phyloP scores from a whole-genome alignment of 2,113 vertebrate species.

The Ellobius talpinus region DNA sequence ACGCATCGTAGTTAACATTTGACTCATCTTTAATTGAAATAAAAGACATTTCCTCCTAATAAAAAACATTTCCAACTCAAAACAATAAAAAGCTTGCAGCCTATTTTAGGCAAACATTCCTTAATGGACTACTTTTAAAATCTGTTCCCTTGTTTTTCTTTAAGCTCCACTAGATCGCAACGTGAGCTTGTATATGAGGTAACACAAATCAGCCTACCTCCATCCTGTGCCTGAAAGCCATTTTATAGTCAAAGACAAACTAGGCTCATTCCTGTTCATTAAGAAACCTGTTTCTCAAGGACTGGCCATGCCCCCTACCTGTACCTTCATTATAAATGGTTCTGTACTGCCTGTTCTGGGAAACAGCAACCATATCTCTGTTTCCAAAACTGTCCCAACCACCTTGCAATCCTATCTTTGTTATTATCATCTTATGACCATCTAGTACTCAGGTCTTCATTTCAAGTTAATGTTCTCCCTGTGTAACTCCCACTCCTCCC shows the following conservation, averaged over 20 bases:
- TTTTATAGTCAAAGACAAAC: not conserved
- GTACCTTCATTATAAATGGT: not conserved
- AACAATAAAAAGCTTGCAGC: not conserved
- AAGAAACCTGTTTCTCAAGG: not conserved
- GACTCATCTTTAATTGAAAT: conserved; percentile 26
- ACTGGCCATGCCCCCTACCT: not conserved
- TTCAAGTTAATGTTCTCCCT: not conserved
- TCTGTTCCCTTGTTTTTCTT: not conserved
- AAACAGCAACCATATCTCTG: not conserved
- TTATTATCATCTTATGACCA: not conserved
- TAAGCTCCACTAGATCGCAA: conserved; percentile 31
- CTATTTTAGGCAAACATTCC: not conserved
- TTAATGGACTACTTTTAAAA: not conserved
- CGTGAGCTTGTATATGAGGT: not conserved
- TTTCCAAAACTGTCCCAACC: not conserved
- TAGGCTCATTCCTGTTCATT: not conserved
- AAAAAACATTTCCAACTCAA: not conserved
- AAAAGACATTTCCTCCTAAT: not conserved
- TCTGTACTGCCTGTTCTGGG: not conserved
- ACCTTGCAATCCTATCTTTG: not conserved
- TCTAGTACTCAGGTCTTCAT: not conserved
- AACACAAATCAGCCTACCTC: not conserved
- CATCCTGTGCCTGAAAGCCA: not conserved
- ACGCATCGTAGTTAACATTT: conserved; percentile 36
- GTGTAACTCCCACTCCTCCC: not conserved